Conservation (phyloP, 2,888 invertebrate genomes). For the Dichetophora obliterata region DNA sequence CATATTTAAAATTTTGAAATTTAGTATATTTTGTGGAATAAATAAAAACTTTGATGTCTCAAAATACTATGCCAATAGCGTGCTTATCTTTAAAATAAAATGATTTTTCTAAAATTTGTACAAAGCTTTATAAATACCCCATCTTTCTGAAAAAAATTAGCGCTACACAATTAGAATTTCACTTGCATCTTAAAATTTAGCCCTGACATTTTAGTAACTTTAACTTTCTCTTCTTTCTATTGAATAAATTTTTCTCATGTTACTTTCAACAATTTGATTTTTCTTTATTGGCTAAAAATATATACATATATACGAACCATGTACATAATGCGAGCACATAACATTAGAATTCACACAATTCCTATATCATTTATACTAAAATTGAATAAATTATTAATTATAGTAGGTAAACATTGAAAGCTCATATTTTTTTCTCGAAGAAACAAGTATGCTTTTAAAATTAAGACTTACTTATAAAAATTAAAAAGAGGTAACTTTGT, state of each 20-base stretch:
- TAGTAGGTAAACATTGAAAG: slow-evolving; percentile 23
- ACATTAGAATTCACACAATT: slow-evolving; percentile 2
- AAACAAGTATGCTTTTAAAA: slow-evolving; percentile 52
- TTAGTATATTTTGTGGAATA: too few species aligned
- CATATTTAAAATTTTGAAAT: too few species aligned
- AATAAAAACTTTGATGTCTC: too few species aligned
- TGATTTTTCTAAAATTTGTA: too few species aligned
- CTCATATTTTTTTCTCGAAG: slow-evolving; percentile 43
- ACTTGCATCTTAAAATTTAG: not conserved
- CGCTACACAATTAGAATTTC: too few species aligned
- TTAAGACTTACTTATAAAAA: slow-evolving; percentile 36
- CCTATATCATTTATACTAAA: not conserved
- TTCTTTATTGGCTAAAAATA: not conserved
- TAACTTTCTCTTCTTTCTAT: not conserved
- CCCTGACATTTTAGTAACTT: slow-evolving; percentile 12
- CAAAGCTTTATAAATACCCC: too few species aligned
- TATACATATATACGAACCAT: not conserved
- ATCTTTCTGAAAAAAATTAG: too few species aligned
- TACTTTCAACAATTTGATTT: not conserved
- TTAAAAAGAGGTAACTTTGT: slow-evolving; percentile 42
- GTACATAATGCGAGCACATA: slow-evolving; percentile 31
- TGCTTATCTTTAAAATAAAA: too few species aligned
- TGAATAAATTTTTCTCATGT: not conserved
- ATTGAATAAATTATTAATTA: not conserved
- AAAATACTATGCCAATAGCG: too few species aligned